Evolutionary conservation across 2,113 vertebrate genomes (phyloP).

Genomic region (Equus quagga): DNA sequence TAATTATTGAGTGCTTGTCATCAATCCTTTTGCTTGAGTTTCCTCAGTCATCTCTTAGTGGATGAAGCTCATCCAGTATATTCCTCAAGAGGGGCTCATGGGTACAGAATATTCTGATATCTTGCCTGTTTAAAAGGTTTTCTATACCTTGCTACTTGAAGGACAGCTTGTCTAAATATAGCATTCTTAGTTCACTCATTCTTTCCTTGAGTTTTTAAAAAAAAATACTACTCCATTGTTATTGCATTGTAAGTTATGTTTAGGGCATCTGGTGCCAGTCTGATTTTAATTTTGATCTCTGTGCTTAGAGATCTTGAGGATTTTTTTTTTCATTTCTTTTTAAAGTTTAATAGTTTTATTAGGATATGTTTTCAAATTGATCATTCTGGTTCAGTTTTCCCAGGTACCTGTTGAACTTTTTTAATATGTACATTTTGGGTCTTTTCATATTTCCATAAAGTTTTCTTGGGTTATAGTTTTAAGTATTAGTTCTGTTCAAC

Average conservation of each 20-base stretch:
- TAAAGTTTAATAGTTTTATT: background rate
- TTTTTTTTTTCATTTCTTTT: background rate
- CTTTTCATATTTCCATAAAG: background rate
- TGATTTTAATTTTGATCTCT: background rate
- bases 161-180: background rate
- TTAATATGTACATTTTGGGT: background rate
- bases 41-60: background rate
- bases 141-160: background rate
- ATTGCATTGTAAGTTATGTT: background rate
- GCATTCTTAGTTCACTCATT: background rate
- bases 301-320: background rate
- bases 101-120: background rate
- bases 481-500: background rate
- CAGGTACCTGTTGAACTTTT: background rate
- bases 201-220: background rate
- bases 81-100: background rate
- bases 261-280: background rate
- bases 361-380: background rate
- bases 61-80: background rate
- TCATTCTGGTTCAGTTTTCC: background rate
- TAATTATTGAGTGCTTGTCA: background rate
- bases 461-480: slow-evolving; percentile 9
- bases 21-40: background rate
- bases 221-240: background rate
- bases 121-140: background rate